Conservation (phyloP, 2,113 vertebrate genomes). For the Boulengeromyrus knoepffleri region DNA sequence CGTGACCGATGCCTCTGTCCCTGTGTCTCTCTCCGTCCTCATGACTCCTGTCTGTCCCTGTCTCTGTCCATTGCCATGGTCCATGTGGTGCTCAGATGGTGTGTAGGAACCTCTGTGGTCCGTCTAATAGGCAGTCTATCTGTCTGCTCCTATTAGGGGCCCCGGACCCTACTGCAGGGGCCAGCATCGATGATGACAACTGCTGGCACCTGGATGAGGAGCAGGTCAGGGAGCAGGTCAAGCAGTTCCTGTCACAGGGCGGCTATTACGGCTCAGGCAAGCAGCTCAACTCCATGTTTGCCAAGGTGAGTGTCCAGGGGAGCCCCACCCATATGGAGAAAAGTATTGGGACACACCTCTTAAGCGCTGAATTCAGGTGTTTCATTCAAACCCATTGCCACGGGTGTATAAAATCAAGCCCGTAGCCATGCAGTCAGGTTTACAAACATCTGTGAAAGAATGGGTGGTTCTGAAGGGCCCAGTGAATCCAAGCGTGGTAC, state of each 20-base stretch:
- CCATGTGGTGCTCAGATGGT: neutral
- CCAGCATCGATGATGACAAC: constrained; percentile 95
- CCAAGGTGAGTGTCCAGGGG: constrained; percentile 73
- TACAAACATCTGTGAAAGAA: neutral
- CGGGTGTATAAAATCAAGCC: neutral
- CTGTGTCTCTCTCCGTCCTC: too few relatives aligned
- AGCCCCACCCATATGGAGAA: neutral
- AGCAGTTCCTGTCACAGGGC: constrained; percentile 94
- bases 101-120: neutral
- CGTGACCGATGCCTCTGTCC: neutral
- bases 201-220: constrained; percentile 99
- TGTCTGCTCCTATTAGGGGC: constrained; percentile 62
- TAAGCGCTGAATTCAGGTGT: neutral
- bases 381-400: neutral
- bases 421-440: neutral
- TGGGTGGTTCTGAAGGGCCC: neutral
- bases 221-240: constrained; percentile 96
- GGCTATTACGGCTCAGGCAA: constrained; percentile 97
- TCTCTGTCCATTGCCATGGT: neutral
- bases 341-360: neutral
- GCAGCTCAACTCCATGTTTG: constrained; percentile 98
- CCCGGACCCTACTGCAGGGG: constrained; percentile 93
- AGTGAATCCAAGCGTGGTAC: neutral
- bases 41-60: neutral
- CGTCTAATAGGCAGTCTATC: neutral